Base-by-base conservation (phyloP, 2,113 vertebrate species). In the Hippoglossus stenolepis region DNA sequence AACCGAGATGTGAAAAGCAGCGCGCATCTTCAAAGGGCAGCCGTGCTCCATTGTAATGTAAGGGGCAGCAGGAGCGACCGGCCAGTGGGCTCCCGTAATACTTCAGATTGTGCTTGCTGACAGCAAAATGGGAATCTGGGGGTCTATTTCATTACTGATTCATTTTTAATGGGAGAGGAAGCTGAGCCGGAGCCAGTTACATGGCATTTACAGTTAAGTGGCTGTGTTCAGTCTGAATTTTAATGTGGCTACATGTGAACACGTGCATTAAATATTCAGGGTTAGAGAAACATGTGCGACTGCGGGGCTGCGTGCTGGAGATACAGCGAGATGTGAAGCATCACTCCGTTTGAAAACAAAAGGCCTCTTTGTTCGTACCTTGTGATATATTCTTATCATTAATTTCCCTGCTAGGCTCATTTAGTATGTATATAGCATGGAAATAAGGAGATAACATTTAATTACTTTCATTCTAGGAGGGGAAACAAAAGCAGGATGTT, bases 81-180 rank as follows among this genome's bases (percentile, higher is more conserved):
- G 77, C 66, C 85, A 60, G 38, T 21, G 59, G 63, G 7, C 70
- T 49, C 57, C 67, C 28, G 84, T 70, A 24, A 57, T 61, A 65
- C 73, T 65, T 74, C 28, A 26, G 49, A 49, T 72, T 83, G 79
- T 65, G 68, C 79, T 69, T 24, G 70, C 80, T 79, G 73, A 64
- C 65, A 80, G 85, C 45, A 81, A 73, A 80, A 73, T 54, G 80
- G 54, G 64, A 28, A 84, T 43, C 73, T 74, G 54, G 68, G 86
- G 75, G 75, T 91, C 85, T 54, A 64, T 92, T 90, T 91, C 90
- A 87, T 90, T 86, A 92, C 80, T 58, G 86, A 91, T 93, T 90
- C 76, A 93, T 93, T 89, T 93, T 92, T 93, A 91, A 93, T 92
- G 85, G 88, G 85, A 81, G 70, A 76, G 75, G 82, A 88, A 82